Percentiles rank a stretch among this genome's conserved stretches.
Conservation (phyloP, 2,797 vertebrate genomes). For the Lycodopsis pacificus region DNA sequence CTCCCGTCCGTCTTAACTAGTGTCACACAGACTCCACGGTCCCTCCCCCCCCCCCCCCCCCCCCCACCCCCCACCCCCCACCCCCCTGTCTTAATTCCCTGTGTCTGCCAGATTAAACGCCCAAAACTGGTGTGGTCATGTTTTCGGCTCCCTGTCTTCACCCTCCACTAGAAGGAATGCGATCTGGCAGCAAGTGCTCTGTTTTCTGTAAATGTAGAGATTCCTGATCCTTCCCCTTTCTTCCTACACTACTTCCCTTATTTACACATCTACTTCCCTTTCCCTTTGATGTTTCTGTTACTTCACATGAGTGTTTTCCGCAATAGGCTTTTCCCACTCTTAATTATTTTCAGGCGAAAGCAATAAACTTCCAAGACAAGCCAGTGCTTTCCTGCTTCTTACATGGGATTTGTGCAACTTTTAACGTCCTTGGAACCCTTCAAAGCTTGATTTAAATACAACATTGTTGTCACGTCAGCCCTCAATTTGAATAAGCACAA, state of each 20-base stretch:
- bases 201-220: slow-evolving; percentile 89
- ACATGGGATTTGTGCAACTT: slow-evolving; percentile 41
- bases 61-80: no score
- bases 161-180: slow-evolving; percentile 94
- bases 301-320: slow-evolving; percentile 93
- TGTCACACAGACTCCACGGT: slow-evolving; percentile 85
- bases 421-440: slow-evolving; percentile 27
- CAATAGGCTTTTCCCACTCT: slow-evolving; percentile 30
- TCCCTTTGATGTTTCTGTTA: slow-evolving; percentile 90
- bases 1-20: slow-evolving; percentile 92
- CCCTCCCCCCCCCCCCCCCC: slow-evolving; percentile 81
- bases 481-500: not conserved
- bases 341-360: slow-evolving; percentile 42
- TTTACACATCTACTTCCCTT: slow-evolving; percentile 81
- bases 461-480: not conserved
- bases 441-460: slow-evolving; percentile 25
- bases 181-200: slow-evolving; percentile 85
- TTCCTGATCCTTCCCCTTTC: slow-evolving; percentile 66
- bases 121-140: slow-evolving; percentile 89
- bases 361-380: slow-evolving; percentile 31
- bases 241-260: slow-evolving; percentile 10
- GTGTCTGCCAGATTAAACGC: slow-evolving; percentile 96
- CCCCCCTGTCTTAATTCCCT: slow-evolving; percentile 90
- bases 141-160: slow-evolving; percentile 86
- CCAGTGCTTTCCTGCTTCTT: slow-evolving; percentile 34